Evolutionary conservation across 37 sponge, comb jelly and placozoan species (phyloP).

Genomic region (Petrosia ficiformis): DNA sequence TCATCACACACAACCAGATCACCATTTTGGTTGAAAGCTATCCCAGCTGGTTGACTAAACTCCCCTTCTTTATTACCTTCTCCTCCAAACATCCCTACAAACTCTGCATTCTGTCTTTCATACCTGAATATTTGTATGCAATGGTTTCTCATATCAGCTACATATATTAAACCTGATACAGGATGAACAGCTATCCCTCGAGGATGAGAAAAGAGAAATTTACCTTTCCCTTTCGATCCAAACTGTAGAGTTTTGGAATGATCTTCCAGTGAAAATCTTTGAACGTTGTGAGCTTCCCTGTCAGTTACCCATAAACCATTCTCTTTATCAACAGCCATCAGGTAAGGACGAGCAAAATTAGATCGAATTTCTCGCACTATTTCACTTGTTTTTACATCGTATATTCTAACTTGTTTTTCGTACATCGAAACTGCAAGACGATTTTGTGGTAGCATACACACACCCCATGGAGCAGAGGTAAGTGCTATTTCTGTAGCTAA

Average conservation of each 20-base stretch:
- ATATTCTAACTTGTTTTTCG: conserved; percentile 31
- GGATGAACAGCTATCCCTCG: conserved; percentile 55
- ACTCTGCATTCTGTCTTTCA: not conserved
- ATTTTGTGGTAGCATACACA: conserved; percentile 35
- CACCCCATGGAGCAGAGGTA: conserved; percentile 47
- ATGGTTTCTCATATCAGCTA: conserved; percentile 72
- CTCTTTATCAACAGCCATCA: conserved; percentile 27
- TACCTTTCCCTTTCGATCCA: conserved; percentile 25
- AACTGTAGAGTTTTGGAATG: conserved; percentile 39
- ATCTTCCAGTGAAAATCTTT: conserved; percentile 26
- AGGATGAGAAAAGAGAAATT: conserved; percentile 56
- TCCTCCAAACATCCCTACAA: conserved; percentile 27
- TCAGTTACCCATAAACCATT: conserved; percentile 55
- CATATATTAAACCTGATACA: conserved; percentile 38
- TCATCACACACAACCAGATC: conserved; percentile 63
- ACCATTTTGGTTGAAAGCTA: conserved; percentile 38
- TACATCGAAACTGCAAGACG: conserved; percentile 44
- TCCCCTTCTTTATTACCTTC: conserved; percentile 23
- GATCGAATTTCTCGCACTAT: conserved; percentile 12
- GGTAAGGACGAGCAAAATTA: conserved; percentile 54
- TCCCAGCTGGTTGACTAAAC: conserved; percentile 50
- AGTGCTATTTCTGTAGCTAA: conserved; percentile 23
- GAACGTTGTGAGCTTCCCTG: conserved; percentile 64
- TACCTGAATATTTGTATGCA: conserved; percentile 53
- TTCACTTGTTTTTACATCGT: conserved; percentile 10